Conservation (phyloP, 2,888 invertebrate species). For the Trilocha varians region DNA sequence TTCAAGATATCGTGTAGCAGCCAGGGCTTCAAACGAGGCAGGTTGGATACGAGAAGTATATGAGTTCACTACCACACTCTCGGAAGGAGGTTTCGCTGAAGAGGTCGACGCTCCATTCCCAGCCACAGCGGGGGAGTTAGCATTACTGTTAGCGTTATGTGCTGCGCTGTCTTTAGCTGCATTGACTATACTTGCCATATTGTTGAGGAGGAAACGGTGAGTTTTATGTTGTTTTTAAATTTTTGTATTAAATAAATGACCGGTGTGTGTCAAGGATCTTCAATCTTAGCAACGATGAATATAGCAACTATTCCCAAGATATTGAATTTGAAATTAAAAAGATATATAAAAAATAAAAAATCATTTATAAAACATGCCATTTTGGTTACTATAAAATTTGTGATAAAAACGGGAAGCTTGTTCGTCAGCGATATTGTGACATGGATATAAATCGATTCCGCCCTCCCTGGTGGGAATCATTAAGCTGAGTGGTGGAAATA, state of each 20-base stretch:
- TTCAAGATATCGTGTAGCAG: conserved; percentile 74
- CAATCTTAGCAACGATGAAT: too few species aligned
- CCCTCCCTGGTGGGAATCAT: conserved; percentile 7
- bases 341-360: too few species aligned
- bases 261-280: too few species aligned
- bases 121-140: conserved; percentile 60
- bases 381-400: too few species aligned
- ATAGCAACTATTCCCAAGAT: too few species aligned
- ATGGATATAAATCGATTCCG: not conserved
- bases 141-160: conserved; percentile 64
- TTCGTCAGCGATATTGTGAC: not conserved
- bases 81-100: conserved; percentile 67
- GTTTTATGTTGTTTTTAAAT: too few species aligned
- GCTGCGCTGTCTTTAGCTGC: conserved; percentile 73
- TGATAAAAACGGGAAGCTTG: too few species aligned
- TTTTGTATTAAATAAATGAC: too few species aligned
- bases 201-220: conserved; percentile 68
- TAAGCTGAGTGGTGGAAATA: conserved; percentile 15
- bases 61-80: conserved; percentile 71
- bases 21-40: conserved; percentile 75
- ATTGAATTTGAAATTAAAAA: too few species aligned
- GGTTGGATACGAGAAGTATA: conserved; percentile 75
- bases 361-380: too few species aligned
- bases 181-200: conserved; percentile 72
- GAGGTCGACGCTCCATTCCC: conserved; percentile 64